phyloP scores from a whole-genome alignment of 2,797 vertebrate genomes.

The Hipposideros larvatus region DNA sequence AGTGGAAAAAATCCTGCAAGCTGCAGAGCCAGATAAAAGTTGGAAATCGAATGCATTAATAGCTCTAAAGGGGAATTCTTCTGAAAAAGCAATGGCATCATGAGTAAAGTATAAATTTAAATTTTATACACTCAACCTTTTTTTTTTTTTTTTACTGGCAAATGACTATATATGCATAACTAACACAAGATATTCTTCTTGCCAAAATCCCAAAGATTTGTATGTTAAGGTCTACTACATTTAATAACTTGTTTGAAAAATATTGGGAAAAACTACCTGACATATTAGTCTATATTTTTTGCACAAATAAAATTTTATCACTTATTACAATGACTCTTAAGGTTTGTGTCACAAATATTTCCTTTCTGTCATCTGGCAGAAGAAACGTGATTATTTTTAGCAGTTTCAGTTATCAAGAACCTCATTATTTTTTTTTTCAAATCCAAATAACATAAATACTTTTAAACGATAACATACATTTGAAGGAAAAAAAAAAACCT shows the following conservation, averaged over 20 bases:
- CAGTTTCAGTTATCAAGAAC: slow-evolving; percentile 68
- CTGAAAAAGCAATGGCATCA: neutral
- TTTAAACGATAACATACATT: neutral
- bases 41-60: neutral
- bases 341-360: slow-evolving; percentile 70
- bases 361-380: slow-evolving; percentile 70
- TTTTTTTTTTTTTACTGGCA: neutral
- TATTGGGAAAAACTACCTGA: neutral
- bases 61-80: neutral
- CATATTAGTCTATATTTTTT: neutral
- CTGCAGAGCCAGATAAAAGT: neutral
- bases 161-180: neutral
- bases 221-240: neutral
- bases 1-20: neutral
- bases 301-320: neutral
- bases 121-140: neutral
- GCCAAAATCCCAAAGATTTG: neutral
- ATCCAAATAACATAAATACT: neutral
- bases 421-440: slow-evolving; percentile 42
- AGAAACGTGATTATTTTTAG: slow-evolving; percentile 72
- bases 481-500: neutral
- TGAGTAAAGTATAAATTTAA: neutral
- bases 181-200: neutral
- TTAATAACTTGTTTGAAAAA: slow-evolving; percentile 12
- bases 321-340: slow-evolving; percentile 32